These are phyloP conservation scores for Clinocottus analis DNA, from an alignment of 2,113 vertebrate genomes.

Conservation along the genomic window DNA sequence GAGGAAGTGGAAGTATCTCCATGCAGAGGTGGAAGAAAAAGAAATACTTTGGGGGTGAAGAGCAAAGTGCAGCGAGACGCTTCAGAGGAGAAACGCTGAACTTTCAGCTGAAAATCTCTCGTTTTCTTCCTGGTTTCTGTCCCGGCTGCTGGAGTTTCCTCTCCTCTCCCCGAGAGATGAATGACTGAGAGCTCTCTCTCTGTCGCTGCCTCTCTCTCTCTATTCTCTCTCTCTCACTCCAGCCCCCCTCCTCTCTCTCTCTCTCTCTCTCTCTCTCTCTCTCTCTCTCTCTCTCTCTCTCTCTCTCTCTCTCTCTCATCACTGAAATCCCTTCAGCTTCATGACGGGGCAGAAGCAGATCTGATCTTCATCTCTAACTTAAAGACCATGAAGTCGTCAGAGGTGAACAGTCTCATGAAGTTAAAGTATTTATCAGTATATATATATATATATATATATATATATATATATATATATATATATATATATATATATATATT, in stretches of 20 bases:
- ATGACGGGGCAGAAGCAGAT: conserved; percentile 54
- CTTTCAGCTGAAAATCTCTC: neutral
- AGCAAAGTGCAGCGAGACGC: neutral
- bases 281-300: conserved; percentile 23
- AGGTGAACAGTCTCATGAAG: neutral
- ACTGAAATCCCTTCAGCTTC: conserved; percentile 47
- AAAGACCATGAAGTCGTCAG: neutral
- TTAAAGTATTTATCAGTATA: neutral
- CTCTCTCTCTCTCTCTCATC: conserved; percentile 42
- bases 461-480: no score
- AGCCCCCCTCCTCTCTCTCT: no score
- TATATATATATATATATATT: no score
- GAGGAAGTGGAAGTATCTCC: conserved; percentile 40
- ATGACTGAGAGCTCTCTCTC: conserved; percentile 81
- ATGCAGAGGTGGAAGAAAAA: neutral
- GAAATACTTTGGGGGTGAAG: conserved; percentile 1
- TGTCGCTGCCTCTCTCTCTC: conserved; percentile 58
- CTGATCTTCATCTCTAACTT: neutral
- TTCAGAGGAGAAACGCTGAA: conserved; percentile 16
- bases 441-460: no score
- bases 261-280: conserved; percentile 15
- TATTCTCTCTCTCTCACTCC: conserved; percentile 28
- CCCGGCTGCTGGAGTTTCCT: conserved; percentile 72
- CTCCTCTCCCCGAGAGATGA: conserved; percentile 76
- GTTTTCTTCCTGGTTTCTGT: neutral